A percentile compares a stretch with the other conserved stretches of the same genome.
These are phyloP conservation scores for Dasyurus viverrinus DNA, from an alignment of 2,113 vertebrate species.

Conservation along the genomic window DNA sequence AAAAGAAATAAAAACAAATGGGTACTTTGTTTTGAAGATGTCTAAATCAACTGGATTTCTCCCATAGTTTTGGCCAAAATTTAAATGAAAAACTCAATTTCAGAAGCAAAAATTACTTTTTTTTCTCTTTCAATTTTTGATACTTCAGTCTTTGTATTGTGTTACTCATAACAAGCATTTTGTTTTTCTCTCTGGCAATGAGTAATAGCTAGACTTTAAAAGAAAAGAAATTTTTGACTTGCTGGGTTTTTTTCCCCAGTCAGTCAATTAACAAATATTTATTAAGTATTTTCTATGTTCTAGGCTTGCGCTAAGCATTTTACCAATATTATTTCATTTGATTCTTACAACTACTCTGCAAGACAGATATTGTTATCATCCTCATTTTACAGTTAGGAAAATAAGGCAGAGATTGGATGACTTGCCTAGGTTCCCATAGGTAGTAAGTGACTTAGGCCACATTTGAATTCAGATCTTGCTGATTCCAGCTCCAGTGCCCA, in stretches of 20 bases:
- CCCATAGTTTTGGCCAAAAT: not conserved
- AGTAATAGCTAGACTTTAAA: not conserved
- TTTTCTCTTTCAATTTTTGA: not conserved
- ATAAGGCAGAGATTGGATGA: not conserved
- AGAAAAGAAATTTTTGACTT: not conserved
- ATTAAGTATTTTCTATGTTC: not conserved
- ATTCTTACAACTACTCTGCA: not conserved
- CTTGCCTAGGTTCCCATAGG: not conserved
- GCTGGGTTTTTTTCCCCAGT: not conserved
- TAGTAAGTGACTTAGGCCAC: not conserved
- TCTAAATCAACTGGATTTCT: not conserved
- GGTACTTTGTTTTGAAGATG: not conserved
- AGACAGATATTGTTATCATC: not conserved
- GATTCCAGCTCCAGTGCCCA: not conserved
- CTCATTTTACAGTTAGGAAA: not conserved
- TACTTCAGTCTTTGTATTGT: not conserved
- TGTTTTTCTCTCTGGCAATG: not conserved
- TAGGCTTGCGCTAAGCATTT: not conserved
- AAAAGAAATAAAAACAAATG: not conserved
- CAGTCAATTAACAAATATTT: not conserved
- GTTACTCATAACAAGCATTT: not conserved
- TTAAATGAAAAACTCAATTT: too few relatives aligned
- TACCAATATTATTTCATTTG: not conserved
- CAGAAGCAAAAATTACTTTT: not conserved
- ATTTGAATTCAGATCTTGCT: not conserved